Base-by-base conservation (phyloP, 1,140 invertebrate species). In the Lepidotrigona ventralis region DNA sequence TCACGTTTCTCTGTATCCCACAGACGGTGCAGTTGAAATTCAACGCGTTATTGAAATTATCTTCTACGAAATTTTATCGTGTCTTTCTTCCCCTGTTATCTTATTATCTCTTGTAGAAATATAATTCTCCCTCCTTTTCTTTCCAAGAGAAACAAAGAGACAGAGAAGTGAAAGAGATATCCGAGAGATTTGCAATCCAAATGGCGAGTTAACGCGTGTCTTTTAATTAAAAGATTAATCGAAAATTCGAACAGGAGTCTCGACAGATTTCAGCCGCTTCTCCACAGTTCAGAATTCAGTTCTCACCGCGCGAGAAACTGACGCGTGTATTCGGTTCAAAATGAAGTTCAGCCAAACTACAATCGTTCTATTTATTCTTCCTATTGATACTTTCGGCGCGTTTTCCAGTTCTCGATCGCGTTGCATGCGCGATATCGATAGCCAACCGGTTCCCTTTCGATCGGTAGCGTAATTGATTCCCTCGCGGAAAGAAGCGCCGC, bases 301-400 rank as follows among this genome's bases (percentile, higher is more conserved):
- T 64, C 60, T 70, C 69, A 60, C 6, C 39, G 39, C 39, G 39
- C 11, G 23, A 60, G 23, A 60, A 60, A 60, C 23, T 60, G 23
- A 23, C 58, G 2, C 3, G 58, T 60, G 21, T 60, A 60, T n/a
- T 60, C 58, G 58, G 23, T n/a, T 3, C 23, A 4, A 33, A 39
- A 3, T 46, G 29, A 29, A 54, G 26, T 54, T 72, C n/a, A 8
- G 39, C 39, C 21, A 29, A 11, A 29, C 26, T 23, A 56, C 60
- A 39, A 54, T 78, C 56, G 63, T 46, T 29, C 6, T 53, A 54
- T 54, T 66, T 51, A 56, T 29, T n/a, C 6, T 58, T 46, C 46
- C 56, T 51, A 51, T 82, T 74, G 51, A 85, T 73, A 63, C 39
- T 86, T 78, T 46, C 12, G 33, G 8, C 19, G 19, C 29, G 23